Evolutionary conservation across 2,113 vertebrate species (phyloP).

Genomic region (Dolichotis patagonum): DNA sequence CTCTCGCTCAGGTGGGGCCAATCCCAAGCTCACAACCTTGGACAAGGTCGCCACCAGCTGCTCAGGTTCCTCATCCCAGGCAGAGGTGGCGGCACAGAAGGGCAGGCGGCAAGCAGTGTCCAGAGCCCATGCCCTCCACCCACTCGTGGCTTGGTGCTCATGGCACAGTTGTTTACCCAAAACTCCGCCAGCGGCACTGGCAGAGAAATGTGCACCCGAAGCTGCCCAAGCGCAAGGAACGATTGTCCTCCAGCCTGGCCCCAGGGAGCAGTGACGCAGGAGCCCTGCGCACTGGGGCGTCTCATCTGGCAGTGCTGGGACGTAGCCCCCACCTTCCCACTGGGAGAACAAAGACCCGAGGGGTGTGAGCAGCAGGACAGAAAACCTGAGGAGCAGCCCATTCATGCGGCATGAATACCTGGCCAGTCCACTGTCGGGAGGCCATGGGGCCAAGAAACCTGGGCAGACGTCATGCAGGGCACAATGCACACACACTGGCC

Average conservation of each 20-base stretch:
- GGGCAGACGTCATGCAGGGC: neutral
- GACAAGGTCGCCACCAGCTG: neutral
- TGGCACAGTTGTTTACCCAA: neutral
- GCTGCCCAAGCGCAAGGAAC: neutral
- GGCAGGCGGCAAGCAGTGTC: neutral
- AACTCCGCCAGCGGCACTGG: fast-evolving
- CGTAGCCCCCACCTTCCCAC: neutral
- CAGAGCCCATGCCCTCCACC: neutral
- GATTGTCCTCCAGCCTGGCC: neutral
- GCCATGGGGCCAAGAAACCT: neutral
- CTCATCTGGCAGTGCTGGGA: neutral
- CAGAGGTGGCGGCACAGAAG: neutral
- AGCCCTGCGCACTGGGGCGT: neutral
- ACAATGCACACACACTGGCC: neutral
- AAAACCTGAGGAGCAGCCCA: neutral
- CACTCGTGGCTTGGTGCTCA: neutral
- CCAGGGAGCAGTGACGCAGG: neutral
- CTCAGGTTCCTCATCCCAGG: neutral
- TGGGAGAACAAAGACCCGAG: neutral
- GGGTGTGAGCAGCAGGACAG: neutral
- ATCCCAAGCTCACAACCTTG: neutral
- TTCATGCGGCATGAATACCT: neutral
- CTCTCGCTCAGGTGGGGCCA: neutral
- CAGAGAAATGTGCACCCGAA: neutral
- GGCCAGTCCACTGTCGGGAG: neutral